Evolutionary conservation across 2,113 vertebrate species (phyloP).

Genomic region (Monarcha castaneiventris): DNA sequence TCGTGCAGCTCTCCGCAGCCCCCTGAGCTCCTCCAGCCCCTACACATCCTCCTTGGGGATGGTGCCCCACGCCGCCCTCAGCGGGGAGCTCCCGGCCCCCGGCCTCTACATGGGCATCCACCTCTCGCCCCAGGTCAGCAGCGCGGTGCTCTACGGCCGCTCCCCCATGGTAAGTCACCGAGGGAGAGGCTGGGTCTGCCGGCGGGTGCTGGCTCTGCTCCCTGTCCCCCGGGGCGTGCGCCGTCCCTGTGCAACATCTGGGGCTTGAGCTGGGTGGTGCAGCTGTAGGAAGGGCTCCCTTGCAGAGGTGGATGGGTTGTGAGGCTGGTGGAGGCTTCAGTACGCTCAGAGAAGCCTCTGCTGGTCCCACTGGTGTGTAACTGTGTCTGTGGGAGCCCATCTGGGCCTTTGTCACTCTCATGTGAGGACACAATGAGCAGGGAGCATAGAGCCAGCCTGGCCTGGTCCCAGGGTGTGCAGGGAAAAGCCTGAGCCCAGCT

Average conservation of each 20-base stretch:
- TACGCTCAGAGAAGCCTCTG: rapidly evolving
- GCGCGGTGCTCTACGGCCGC: constrained; percentile 79
- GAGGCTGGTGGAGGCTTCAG: not conserved
- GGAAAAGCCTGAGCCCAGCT: not conserved
- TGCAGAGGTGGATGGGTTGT: not conserved
- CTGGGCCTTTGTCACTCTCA: not conserved
- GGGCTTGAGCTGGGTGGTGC: rapidly evolving
- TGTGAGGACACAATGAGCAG: not conserved
- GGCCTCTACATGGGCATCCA: constrained; percentile 83
- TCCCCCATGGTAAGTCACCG: constrained; percentile 79
- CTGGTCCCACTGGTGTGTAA: not conserved
- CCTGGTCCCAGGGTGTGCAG: rapidly evolving
- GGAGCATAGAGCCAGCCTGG: not conserved
- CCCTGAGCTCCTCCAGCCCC: constrained; percentile 67
- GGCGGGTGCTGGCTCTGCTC: not conserved
- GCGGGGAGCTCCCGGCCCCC: constrained; percentile 81
- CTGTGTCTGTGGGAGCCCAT: not conserved
- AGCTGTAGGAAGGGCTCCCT: not conserved
- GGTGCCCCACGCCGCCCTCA: constrained; percentile 82
- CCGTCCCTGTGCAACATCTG: not conserved
- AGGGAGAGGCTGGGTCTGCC: not conserved
- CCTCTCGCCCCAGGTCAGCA: constrained; percentile 84
- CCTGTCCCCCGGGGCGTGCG: not conserved
- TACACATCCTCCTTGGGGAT: constrained; percentile 78
- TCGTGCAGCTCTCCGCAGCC: constrained; percentile 82